phyloP scores from a whole-genome alignment of 2,113 vertebrate species.

The Trematocara macrostoma region DNA sequence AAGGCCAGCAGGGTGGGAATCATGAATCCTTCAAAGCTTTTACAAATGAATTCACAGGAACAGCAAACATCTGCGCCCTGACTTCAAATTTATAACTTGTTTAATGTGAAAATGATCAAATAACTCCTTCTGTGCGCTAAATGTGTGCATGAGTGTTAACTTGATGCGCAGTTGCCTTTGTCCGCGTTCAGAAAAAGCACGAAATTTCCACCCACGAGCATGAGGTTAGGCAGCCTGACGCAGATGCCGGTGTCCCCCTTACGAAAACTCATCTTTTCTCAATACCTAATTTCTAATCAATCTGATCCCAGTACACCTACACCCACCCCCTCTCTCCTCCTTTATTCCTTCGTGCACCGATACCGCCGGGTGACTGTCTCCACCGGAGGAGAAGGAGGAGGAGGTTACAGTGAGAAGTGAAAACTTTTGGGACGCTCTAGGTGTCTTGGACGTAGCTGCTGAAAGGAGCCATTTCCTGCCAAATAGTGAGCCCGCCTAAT shows the following conservation, averaged over 20 bases:
- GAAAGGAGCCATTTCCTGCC: slow-evolving; percentile 72
- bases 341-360: neutral
- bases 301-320: neutral
- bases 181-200: neutral
- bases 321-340: neutral
- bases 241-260: neutral
- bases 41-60: neutral
- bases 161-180: neutral
- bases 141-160: neutral
- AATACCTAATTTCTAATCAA: neutral
- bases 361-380: neutral
- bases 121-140: neutral
- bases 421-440: slow-evolving; percentile 57
- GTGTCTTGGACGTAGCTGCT: slow-evolving; percentile 64
- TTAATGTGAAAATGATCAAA: neutral
- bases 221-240: neutral
- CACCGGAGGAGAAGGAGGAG: neutral
- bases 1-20: neutral
- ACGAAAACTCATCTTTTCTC: neutral
- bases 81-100: neutral
- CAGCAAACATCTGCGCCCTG: neutral
- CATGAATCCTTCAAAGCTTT: neutral
- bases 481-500: slow-evolving; percentile 75
- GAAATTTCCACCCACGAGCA: neutral
- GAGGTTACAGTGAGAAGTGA: neutral